These are phyloP conservation scores for Nibea coibor DNA, from an alignment of 2,113 vertebrate species.

Conservation along the genomic window DNA sequence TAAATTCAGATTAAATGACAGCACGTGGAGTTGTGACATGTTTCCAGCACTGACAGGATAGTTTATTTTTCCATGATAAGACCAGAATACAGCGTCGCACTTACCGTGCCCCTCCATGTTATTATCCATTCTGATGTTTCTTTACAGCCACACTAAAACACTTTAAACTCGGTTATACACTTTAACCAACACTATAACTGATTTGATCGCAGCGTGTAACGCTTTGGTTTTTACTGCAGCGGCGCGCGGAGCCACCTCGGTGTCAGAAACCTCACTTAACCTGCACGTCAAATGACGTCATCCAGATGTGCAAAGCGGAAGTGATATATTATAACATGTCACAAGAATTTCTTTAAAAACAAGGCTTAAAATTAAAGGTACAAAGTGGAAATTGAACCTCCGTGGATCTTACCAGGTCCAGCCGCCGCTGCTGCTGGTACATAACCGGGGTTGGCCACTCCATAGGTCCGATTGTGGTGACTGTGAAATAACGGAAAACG, in stretches of 20 bases:
- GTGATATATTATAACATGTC: background rate
- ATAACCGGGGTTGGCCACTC: slow-evolving; percentile 66
- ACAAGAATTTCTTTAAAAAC: background rate
- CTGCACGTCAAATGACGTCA: slow-evolving; percentile 46
- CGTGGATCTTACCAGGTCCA: slow-evolving; percentile 31
- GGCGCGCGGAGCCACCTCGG: rapidly evolving
- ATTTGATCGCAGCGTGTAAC: too few species aligned
- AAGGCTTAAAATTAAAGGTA: background rate
- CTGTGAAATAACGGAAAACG: slow-evolving; percentile 55
- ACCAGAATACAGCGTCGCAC: background rate
- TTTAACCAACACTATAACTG: background rate
- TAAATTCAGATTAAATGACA: background rate
- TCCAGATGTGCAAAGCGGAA: background rate
- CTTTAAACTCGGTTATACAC: rapidly evolving
- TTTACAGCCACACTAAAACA: background rate
- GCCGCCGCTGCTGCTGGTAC: slow-evolving; percentile 1
- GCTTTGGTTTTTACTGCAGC: too few species aligned
- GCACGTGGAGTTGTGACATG: background rate
- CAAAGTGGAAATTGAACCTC: background rate
- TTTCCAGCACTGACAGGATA: background rate
- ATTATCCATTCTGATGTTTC: background rate
- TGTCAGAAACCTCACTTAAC: background rate
- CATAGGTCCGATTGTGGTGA: slow-evolving; percentile 42
- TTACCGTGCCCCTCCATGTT: slow-evolving; percentile 48
- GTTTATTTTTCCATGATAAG: background rate